A percentile compares a stretch with the other conserved stretches of the same genome.
Evolutionary conservation across 2,113 vertebrate species (phyloP).

Genomic region (Hucho hucho): DNA sequence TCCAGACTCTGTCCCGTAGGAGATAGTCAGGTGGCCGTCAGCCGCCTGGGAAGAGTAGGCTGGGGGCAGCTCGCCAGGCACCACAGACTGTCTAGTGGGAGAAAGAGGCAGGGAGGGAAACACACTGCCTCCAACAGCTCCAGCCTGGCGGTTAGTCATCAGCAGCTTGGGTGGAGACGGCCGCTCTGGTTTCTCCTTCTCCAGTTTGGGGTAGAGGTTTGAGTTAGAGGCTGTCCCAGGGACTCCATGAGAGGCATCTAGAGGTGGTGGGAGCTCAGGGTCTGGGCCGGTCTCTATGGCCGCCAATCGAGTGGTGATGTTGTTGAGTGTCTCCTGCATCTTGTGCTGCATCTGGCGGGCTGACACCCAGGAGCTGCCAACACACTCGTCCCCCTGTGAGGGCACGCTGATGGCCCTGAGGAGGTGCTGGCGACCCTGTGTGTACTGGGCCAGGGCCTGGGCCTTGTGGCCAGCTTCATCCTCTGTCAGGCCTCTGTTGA

Average conservation of each 20-base stretch:
- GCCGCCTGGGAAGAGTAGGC: conserved; percentile 88
- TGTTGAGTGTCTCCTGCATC: conserved; percentile 90
- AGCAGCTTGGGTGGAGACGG: conserved; percentile 54
- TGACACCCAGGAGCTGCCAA: conserved; percentile 81
- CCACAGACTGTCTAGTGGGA: not conserved
- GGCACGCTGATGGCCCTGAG: conserved; percentile 81
- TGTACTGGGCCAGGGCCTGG: conserved; percentile 82
- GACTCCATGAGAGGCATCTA: not conserved
- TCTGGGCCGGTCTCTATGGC: conserved; percentile 76
- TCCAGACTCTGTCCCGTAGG: conserved; percentile 88
- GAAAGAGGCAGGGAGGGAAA: conserved; percentile 46
- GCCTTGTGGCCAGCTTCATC: conserved; percentile 86
- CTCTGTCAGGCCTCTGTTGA: conserved; percentile 83
- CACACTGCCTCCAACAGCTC: conserved; percentile 44
- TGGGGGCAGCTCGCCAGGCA: conserved; percentile 80
- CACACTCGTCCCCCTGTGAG: conserved; percentile 67
- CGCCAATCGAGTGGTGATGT: conserved; percentile 82
- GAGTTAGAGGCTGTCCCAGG: conserved; percentile 11
- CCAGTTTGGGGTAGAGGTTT: conserved; percentile 78
- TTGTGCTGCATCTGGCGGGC: conserved; percentile 92
- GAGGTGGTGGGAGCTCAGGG: not conserved
- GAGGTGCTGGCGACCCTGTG: conserved; percentile 83
- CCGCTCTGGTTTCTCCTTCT: conserved; percentile 69
- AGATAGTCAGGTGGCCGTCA: conserved; percentile 90
- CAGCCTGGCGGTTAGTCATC: conserved; percentile 37